These are phyloP conservation scores for Rhinopithecus roxellana DNA, from an alignment of 2,113 vertebrate species.

Conservation along the genomic window DNA sequence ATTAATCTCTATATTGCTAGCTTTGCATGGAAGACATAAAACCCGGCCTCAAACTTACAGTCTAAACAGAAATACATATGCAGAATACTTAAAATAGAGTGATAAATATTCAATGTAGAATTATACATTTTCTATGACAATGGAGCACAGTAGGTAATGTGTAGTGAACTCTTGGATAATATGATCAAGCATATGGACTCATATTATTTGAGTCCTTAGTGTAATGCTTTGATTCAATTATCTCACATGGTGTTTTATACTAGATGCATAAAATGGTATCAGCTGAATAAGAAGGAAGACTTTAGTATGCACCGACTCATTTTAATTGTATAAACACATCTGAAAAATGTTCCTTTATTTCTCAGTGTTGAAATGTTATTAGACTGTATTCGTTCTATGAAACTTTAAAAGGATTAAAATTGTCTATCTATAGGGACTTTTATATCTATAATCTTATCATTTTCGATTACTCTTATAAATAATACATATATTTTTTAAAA, in stretches of 20 bases:
- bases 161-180: conserved; percentile 62
- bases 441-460: conserved; percentile 17
- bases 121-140: conserved; percentile 48
- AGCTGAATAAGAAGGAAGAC: conserved; percentile 44
- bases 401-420: conserved; percentile 56
- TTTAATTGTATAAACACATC: conserved; percentile 55
- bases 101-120: conserved; percentile 57
- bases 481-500: neutral
- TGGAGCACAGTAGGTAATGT: conserved; percentile 55
- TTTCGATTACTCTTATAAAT: conserved; percentile 20
- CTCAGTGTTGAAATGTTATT: conserved; percentile 47
- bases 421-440: neutral
- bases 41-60: neutral
- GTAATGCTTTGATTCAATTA: conserved; percentile 63
- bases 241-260: conserved; percentile 19
- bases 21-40: neutral
- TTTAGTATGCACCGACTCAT: conserved; percentile 49
- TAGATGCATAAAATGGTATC: conserved; percentile 50
- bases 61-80: neutral
- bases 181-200: conserved; percentile 56
- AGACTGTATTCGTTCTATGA: conserved; percentile 4
- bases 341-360: conserved; percentile 53
- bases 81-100: conserved; percentile 53
- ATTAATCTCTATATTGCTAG: neutral
- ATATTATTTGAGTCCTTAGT: conserved; percentile 54